phyloP scores from a whole-genome alignment of 2,797 vertebrate species.

The Danio kyathit region DNA sequence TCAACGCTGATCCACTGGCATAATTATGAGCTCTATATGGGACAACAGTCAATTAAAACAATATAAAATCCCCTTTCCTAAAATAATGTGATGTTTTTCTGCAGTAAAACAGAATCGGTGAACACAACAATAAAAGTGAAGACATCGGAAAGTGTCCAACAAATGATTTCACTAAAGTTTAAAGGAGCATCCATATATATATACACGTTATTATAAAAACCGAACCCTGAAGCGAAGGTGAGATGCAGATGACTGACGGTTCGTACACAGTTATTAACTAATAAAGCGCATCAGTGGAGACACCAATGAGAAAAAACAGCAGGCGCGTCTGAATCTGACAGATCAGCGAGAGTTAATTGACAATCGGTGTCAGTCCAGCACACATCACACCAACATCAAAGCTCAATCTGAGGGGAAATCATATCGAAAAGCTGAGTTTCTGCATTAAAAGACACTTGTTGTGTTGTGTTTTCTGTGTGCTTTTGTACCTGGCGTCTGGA shows the following conservation, averaged over 20 bases:
- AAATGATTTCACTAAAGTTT: neutral
- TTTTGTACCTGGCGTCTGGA: constrained; percentile 92
- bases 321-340: neutral
- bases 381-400: constrained; percentile 1
- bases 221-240: neutral
- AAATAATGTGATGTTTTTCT: no score
- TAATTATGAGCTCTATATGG: no score
- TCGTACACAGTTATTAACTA: neutral
- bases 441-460: no score
- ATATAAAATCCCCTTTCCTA: no score
- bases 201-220: neutral
- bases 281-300: constrained; percentile 31
- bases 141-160: no score
- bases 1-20: no score
- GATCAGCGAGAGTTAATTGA: constrained; percentile 26
- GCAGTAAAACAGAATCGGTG: no score
- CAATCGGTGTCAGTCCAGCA: neutral
- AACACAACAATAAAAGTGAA: no score
- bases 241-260: constrained; percentile 21
- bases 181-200: neutral
- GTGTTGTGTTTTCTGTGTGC: no score
- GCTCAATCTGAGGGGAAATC: neutral
- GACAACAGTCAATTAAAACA: no score
- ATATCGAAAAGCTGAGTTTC: neutral
- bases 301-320: constrained; percentile 27